Evolutionary conservation across 2,888 invertebrate species (phyloP), one percentile per base, ranked within the genome.

Genomic region (Camponotus fellah): DNA sequence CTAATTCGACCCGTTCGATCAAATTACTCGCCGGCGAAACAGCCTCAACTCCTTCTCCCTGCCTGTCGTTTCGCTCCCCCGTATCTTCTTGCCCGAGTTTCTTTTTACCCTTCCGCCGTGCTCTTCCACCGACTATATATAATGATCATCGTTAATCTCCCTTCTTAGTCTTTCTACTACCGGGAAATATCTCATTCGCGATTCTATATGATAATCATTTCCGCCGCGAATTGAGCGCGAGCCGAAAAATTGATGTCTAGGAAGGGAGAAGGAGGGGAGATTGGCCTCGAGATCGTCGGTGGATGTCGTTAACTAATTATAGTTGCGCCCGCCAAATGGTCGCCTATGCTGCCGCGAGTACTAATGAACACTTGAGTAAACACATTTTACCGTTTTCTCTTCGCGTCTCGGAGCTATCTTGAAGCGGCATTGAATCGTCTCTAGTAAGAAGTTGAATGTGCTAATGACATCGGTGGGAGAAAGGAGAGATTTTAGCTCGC

Each of bases 1-100:
- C 88, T 90, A 91, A 90, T 91, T 90, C 86, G 82, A 85, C 89
- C 83, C 80, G 82, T 88, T 91, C 89, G 88, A 89, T 89, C 88
- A 84, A 89, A 87, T 88, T 89, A 90, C 85, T 87, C 84, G 72
- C 56, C 86, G 81, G 62, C 88, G 85, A 87, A 85, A 89, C 85
- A 74, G 66, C 79, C 86, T 83, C 83, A 53, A 62, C 79, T 83
- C 66, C 60, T 32, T 21, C 64, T 43, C 72, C 68, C 75, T 17
- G 17, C 17, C 76, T 21, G 1, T 64, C 34, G 34, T 17, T 65
- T 81, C 69, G 53, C 10, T 69, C 65, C n/a, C n/a, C 46, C 43
- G 40, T 80, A 56, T 32, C 82, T 60, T 43, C 49, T 9, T n/a
- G 32, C 17, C 8, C 66, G 43, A 46, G 71, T 71, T 71, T 83